These are phyloP conservation scores for Sycobia sp. DNA, from an alignment of 1,140 invertebrate genomes.

Conservation along the genomic window DNA sequence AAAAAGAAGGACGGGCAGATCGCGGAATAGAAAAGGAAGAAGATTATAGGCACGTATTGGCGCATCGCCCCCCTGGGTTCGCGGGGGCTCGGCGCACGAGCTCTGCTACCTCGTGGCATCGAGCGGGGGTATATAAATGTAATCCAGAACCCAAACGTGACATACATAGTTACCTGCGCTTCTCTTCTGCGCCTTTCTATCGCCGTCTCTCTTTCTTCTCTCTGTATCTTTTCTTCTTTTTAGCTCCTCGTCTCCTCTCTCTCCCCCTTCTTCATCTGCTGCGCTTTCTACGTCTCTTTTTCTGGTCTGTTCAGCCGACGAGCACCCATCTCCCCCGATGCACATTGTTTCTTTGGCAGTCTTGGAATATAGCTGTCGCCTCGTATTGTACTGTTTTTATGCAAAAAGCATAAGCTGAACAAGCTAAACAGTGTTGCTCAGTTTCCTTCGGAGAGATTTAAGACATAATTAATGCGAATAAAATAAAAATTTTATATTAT, in stretches of 20 bases:
- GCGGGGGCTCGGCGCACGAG: constrained; percentile 7
- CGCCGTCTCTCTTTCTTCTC: not conserved
- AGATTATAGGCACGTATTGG: constrained; percentile 59
- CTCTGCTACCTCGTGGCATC: constrained; percentile 7
- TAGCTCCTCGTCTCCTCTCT: not conserved
- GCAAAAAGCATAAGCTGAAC: no score
- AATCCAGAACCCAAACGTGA: constrained; percentile 56
- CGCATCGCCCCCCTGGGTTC: constrained; percentile 50
- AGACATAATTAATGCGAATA: no score
- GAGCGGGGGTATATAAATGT: constrained; percentile 50
- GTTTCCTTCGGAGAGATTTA: no score
- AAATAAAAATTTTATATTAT: no score
- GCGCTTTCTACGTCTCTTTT: constrained; percentile 1
- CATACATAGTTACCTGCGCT: constrained; percentile 47
- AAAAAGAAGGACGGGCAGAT: constrained; percentile 20
- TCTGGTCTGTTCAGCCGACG: not conserved
- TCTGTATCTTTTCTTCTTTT: constrained; percentile 1
- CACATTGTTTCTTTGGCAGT: not conserved
- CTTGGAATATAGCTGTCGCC: no score
- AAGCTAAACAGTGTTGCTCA: no score
- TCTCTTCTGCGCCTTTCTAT: not conserved
- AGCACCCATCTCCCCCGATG: not conserved
- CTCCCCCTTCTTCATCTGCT: not conserved
- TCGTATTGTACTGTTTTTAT: no score
- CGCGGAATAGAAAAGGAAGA: constrained; percentile 37